Evolutionary conservation across 2,113 vertebrate species (phyloP).

Genomic region (Sebastes schlegelii): DNA sequence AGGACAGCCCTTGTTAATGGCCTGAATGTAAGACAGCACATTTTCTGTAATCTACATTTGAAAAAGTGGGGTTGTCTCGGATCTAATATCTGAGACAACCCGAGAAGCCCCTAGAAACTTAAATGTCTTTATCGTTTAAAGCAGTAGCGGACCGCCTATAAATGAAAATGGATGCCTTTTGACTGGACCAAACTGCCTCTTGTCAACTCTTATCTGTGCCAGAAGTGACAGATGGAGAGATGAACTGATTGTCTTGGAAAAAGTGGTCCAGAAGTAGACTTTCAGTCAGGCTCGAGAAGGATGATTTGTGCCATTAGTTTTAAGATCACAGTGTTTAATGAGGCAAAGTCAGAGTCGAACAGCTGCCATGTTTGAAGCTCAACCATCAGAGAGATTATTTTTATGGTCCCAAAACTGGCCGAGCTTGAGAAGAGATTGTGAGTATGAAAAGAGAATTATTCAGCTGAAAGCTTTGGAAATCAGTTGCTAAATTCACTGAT

Average conservation of each 20-base stretch:
- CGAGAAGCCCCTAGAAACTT: neutral
- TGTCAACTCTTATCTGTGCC: constrained; percentile 4
- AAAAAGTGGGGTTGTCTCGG: neutral
- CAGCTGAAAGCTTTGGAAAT: constrained; percentile 2
- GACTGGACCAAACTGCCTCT: constrained; percentile 13
- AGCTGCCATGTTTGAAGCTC: constrained; percentile 27
- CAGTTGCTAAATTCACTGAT: constrained; percentile 6
- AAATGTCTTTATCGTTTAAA: neutral
- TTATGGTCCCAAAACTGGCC: constrained; percentile 2
- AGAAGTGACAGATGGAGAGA: constrained; percentile 37
- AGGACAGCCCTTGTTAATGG: too few species aligned
- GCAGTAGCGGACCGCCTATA: neutral
- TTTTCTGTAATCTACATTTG: neutral
- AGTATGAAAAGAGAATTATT: constrained; percentile 11
- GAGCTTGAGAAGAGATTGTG: neutral
- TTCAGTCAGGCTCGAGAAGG: neutral
- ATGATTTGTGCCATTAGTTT: constrained; percentile 29
- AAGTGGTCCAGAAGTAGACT: constrained; percentile 11
- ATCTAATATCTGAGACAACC: neutral
- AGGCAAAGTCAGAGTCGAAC: constrained; percentile 14
- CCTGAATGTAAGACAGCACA: neutral
- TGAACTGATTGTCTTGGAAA: neutral
- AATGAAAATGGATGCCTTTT: constrained; percentile 1
- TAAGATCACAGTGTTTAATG: constrained; percentile 22
- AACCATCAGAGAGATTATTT: constrained; percentile 13